Evolutionary conservation across 2,797 vertebrate species (phyloP).

Genomic region (Takifugu ocellatus): DNA sequence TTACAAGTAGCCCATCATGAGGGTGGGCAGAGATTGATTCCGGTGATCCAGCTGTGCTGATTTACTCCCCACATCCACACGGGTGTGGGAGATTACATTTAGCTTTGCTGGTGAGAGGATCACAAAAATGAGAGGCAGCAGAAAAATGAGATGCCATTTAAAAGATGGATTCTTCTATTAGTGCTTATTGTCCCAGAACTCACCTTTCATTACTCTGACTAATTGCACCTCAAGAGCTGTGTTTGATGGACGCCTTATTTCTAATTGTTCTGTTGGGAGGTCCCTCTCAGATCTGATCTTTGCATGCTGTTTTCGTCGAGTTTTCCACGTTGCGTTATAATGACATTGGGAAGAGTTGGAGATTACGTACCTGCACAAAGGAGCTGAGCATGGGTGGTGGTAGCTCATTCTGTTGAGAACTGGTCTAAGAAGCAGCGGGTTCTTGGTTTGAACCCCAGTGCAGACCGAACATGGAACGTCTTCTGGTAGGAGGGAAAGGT

Average conservation of each 20-base stretch:
- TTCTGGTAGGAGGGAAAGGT: no score
- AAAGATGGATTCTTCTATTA: conserved; percentile 39
- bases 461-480: no score
- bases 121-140: conserved; percentile 17
- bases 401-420: no score
- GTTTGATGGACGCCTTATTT: conserved; percentile 45
- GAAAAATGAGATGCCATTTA: conserved; percentile 20
- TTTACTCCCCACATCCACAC: conserved; percentile 71
- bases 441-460: no score
- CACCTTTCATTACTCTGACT: conserved; percentile 53
- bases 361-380: no score
- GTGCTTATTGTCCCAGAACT: conserved; percentile 47
- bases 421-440: no score
- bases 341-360: no score
- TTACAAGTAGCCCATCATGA: conserved; percentile 72
- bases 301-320: no score
- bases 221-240: conserved; percentile 39
- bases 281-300: no score
- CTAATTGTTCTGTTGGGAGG: conserved; percentile 22
- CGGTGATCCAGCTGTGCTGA: conserved; percentile 77
- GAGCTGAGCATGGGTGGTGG: no score
- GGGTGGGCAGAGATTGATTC: conserved; percentile 78
- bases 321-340: no score
- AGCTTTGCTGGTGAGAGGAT: conserved; percentile 56
- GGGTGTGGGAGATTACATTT: conserved; percentile 72